Percentiles rank a stretch among this genome's conserved stretches.
These are phyloP conservation scores for Drosophila athabasca DNA, from an alignment of 1,140 invertebrate genomes.

Conservation along the genomic window DNA sequence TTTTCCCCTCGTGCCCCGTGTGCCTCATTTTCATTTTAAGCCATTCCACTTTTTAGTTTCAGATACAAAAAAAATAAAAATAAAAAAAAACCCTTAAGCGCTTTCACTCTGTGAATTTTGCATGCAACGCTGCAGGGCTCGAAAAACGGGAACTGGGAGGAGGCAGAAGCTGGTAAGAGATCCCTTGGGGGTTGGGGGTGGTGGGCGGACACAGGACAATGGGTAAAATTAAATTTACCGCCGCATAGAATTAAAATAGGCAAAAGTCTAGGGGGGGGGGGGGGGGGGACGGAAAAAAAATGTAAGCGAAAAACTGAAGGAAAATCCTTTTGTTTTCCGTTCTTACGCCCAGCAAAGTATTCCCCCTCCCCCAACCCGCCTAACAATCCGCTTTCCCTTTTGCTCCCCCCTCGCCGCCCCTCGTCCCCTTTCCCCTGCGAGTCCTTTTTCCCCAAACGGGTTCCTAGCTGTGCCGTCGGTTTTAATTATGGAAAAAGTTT, in stretches of 20 bases:
- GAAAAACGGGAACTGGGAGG: too few species aligned
- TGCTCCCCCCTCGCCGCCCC: background rate
- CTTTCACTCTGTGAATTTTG: constrained; percentile 60
- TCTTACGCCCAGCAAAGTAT: constrained; percentile 47
- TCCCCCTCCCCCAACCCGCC: background rate
- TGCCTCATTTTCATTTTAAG: too few species aligned
- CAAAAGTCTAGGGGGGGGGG: constrained; percentile 42
- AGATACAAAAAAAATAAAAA: constrained; percentile 12
- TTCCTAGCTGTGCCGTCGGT: constrained; percentile 48
- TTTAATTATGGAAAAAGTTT: constrained; percentile 79
- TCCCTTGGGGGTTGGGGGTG: background rate
- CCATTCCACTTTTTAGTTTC: constrained; percentile 27
- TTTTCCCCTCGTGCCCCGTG: background rate
- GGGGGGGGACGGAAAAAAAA: constrained; percentile 22
- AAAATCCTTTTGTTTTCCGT: constrained; percentile 67
- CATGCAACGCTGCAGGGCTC: constrained; percentile 8
- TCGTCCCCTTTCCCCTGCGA: constrained; percentile 10
- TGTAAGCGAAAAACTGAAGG: constrained; percentile 23
- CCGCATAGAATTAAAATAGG: constrained; percentile 73
- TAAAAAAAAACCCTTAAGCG: constrained; percentile 14
- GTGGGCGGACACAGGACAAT: constrained; percentile 49
- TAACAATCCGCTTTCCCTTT: background rate
- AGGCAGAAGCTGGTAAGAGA: too few species aligned
- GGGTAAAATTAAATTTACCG: constrained; percentile 71
- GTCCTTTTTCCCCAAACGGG: constrained; percentile 10